Base-by-base conservation (phyloP, 2,888 invertebrate species). In the Rhagonycha fulva region DNA sequence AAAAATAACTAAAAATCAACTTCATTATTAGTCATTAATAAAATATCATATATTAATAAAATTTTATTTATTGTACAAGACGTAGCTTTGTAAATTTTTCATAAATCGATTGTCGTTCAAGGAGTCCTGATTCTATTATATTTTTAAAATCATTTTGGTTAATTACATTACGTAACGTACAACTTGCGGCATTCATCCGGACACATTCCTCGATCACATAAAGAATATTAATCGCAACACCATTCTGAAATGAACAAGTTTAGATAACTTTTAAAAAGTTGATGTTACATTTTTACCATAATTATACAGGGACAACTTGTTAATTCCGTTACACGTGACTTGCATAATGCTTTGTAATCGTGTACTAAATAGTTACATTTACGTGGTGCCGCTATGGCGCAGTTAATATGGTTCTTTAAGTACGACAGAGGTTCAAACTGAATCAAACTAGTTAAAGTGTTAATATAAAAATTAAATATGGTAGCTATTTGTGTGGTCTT, bases 281-380 rank as follows among this genome's bases (percentile, higher is more conserved):
- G 14, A 11, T 68, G 12, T 19, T 28, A 11, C 26, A 32, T 32
- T 26, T 66, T 67, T 73, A 78, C 75, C 68, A 73, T 19, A 24
- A 14, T 14, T 70, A 78, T 62, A 11, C 7, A 11, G 26, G 70
- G 71, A 3, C 26, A 71, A 7, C 63, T 28, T 24, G n/a, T 30
- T 5, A 77, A 62, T 72, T 78, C 76, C 30, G 71, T 5, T 14
- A 67, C n/a, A 9, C 76, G 76, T 62, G 62, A 62, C 24, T 62
- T 68, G 24, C 78, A 78, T n/a, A 78, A 67, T 14, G 14, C 66
- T 70, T 76, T 76, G 30, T 74, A 78, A 71, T 78, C 71, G 30
- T 67, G 66, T 19, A 74, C 26, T 10, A 74, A 14, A 62, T 11
- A 70, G 60, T 74, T 76, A 61, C 69, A 76, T 47, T 74, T 76